Evolutionary conservation across 2,113 vertebrate genomes (phyloP), one percentile per base, ranked within the genome.

Genomic region (Pluvianellus socialis): DNA sequence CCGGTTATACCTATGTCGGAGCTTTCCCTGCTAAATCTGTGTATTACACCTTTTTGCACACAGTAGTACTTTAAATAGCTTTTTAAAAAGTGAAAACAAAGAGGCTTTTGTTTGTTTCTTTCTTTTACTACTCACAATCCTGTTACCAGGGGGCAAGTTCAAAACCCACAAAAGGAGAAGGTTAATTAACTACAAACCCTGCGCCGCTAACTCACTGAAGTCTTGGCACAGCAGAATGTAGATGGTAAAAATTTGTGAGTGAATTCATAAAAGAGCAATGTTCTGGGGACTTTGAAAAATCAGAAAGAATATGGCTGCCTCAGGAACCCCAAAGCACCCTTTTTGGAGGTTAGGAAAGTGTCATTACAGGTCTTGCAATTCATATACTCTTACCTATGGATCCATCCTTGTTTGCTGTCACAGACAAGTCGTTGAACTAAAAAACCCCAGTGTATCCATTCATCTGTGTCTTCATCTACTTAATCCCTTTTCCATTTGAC

Each of bases 81-180:
- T 80, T 75, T 68, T 30, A 59, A 72, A 79, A 58, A 56, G 40
- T 38, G 42, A 75, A 85, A 84, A 14, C 32, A 81, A 59, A 77
- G 9, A 56, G 6, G 17, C 0, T 66, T 79, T 53, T 53, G 10
- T 56, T 85, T 56, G 24, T 14, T 79, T 38, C 33, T 17, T 84
- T 86, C 26, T 44, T 88, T 95, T 27, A 35, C 5, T 32, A n/a
- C 45, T 42, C 40, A 32, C 62, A 90, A 62, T 71, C 24, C 59
- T 65, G 10, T 59, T 59, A 67, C 18, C 14, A 50, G 52, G 61
- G 55, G 28, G 9, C 8, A 50, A 74, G n/a, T 63, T 71, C 83
- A 74, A 92, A 91, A 91, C 5, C 11, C 63, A 84, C 59, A 67
- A 50, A 91, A 95, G 30, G 24, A 92, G 38, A 88, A 49, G 11